A percentile compares a stretch with the other conserved stretches of the same genome.
These are phyloP conservation scores for Meda fulgida DNA, from an alignment of 2,797 vertebrate species.

Conservation along the genomic window DNA sequence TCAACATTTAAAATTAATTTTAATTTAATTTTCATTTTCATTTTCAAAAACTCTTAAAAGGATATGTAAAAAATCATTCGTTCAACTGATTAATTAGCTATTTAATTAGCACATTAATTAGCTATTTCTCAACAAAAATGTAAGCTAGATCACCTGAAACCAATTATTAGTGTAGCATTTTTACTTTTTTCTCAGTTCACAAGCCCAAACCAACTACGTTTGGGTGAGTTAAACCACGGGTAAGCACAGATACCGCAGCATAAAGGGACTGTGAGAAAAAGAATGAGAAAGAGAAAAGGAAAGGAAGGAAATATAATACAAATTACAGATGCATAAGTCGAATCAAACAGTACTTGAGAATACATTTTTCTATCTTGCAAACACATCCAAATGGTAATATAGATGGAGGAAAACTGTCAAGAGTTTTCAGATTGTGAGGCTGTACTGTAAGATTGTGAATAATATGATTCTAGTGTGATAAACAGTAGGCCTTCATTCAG, in stretches of 20 bases:
- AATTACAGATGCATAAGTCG: conserved; percentile 22
- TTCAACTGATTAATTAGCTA: neutral
- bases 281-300: conserved; percentile 28
- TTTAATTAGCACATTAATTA: neutral
- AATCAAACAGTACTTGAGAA: conserved; percentile 61
- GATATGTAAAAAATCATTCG: neutral
- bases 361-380: conserved; percentile 65
- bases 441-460: conserved; percentile 48
- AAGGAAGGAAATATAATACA: conserved; percentile 21
- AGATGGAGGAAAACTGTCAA: neutral
- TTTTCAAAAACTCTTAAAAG: neutral
- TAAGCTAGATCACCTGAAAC: neutral
- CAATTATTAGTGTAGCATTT: neutral
- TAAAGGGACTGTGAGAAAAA: neutral
- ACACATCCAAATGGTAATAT: conserved; percentile 62
- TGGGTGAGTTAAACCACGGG: neutral
- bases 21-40: too few species aligned
- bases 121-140: neutral
- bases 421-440: conserved; percentile 6
- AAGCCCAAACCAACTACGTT: neutral
- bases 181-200: neutral
- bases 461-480: conserved; percentile 58
- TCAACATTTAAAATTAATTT: neutral
- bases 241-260: neutral
- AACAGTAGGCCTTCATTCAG: conserved; percentile 55